Evolutionary conservation across 1,140 invertebrate species (phyloP).

Genomic region (Drosophila kepulauana): DNA sequence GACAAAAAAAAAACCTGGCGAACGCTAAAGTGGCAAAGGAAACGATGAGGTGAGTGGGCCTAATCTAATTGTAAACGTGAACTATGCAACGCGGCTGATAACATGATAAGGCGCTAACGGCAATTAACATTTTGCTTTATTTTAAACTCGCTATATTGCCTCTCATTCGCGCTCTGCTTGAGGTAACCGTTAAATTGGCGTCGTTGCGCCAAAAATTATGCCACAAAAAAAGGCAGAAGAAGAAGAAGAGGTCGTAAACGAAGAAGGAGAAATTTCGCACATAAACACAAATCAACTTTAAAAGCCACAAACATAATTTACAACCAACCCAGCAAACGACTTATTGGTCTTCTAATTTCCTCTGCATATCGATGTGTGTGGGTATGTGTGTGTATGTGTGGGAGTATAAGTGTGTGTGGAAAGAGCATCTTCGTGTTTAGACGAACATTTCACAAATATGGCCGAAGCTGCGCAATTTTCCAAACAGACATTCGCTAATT

Average conservation of each 20-base stretch:
- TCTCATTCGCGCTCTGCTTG: not conserved
- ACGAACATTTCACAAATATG: constrained; percentile 61
- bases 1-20: constrained; percentile 30
- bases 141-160: not conserved
- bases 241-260: constrained; percentile 7
- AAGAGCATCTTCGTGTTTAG: constrained; percentile 22
- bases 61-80: constrained; percentile 55
- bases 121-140: constrained; percentile 37
- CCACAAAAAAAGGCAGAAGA: constrained; percentile 29
- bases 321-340: constrained; percentile 23
- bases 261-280: constrained; percentile 20
- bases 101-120: constrained; percentile 42
- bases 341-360: constrained; percentile 53
- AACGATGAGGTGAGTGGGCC: constrained; percentile 4
- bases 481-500: constrained; percentile 65
- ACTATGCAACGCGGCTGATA: constrained; percentile 53
- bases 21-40: constrained; percentile 10
- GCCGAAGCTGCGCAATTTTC: constrained; percentile 45
- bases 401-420: not conserved
- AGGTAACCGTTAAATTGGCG: constrained; percentile 8
- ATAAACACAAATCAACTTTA: constrained; percentile 52
- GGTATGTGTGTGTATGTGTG: not conserved
- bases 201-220: constrained; percentile 52
- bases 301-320: constrained; percentile 41
- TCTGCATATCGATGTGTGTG: constrained; percentile 6